Base-by-base conservation (phyloP, 2,797 vertebrate genomes). In the Nyctibius grandis region DNA sequence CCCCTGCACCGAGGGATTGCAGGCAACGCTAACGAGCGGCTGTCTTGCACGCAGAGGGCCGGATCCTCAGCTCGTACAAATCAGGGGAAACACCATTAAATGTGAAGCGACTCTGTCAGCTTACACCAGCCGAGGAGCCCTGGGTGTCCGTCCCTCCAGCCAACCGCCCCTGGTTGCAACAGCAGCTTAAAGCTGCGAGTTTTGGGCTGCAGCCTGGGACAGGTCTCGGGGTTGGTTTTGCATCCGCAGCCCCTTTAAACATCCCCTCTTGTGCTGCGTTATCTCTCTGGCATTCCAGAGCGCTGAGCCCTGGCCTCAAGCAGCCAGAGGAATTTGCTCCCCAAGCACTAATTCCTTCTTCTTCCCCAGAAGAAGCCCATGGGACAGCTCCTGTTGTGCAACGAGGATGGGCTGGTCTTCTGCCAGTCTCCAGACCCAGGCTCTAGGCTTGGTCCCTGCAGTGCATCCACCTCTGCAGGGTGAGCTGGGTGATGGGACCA, bases 281-380 rank as follows among this genome's bases (percentile, higher is more conserved):
- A 96, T 93, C 86, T 5, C 91, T 91, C 90, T 28, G 64, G 86
- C 88, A 95, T 96, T 96, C 95, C 95, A 40, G 63, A 91, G 73
- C 0, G 19, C 91, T 84, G 69, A 96, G 94, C 63, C 90, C 48
- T 26, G n/a, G 93, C 91, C 95, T 91, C 91, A 44, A 91, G 90
- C 81, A 83, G 93, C 70, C 10, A 0, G 57, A 96, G 93, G 94
- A 97, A 97, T 97, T 95, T 94, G 93, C 94, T 97, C 78, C 90
- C 64, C n/a, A 21, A 95, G 91, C 65, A 15, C 48, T 94, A 93
- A 87, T 90, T 92, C 54, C 67, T 90, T 29, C 34, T 72, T n/a
- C 72, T 56, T 54, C 76, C 80, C 51, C n/a, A 28, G 51, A 90
- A 81, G 63, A 28, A 79, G 57, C 74, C 61, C 82, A 51, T n/a